Evolutionary conservation across 2,113 vertebrate genomes (phyloP).

Genomic region (Pogonocichla stellata): DNA sequence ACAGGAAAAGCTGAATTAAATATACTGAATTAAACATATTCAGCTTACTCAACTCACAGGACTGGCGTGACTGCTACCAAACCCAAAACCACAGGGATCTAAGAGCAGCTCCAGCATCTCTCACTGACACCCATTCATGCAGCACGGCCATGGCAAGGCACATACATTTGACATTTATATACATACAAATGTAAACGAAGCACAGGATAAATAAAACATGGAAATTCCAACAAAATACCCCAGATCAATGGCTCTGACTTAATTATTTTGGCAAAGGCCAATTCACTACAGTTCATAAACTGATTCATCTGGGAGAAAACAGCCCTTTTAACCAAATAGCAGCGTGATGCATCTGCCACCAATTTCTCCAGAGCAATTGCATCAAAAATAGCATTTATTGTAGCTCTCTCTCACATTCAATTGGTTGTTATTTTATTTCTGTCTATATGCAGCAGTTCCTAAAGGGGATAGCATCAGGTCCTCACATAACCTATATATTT

Average conservation of each 20-base stretch:
- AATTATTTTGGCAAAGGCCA: neutral
- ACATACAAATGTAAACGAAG: neutral
- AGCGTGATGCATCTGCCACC: neutral
- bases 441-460: neutral
- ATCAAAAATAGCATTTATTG: neutral
- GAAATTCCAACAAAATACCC: neutral
- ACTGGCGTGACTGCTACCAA: neutral
- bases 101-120: neutral
- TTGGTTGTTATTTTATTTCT: neutral
- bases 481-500: constrained; percentile 14
- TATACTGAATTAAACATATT: neutral
- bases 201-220: neutral
- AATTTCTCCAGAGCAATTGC: neutral
- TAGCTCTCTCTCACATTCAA: neutral
- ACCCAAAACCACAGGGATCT: neutral
- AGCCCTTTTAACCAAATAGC: neutral
- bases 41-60: neutral
- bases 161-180: rapidly evolving
- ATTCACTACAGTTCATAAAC: neutral
- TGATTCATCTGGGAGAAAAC: neutral
- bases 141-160: neutral
- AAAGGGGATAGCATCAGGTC: neutral
- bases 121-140: neutral
- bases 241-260: neutral
- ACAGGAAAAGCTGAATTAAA: neutral